These are phyloP conservation scores for Campylorhamphus procurvoides DNA, from an alignment of 2,113 vertebrate genomes.

Conservation along the genomic window DNA sequence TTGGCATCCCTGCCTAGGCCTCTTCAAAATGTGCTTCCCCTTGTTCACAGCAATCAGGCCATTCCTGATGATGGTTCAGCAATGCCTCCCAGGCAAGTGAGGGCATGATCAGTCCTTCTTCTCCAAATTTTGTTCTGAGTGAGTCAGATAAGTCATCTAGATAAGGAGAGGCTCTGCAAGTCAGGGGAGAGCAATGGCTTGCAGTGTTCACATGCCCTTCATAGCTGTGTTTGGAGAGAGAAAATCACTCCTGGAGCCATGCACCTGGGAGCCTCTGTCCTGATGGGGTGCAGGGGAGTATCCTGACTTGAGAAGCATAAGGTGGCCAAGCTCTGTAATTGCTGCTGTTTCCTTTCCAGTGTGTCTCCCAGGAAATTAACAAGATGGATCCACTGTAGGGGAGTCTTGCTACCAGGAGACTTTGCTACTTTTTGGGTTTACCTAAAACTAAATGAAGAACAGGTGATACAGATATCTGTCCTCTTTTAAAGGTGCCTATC, in stretches of 20 bases:
- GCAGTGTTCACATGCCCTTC: not conserved
- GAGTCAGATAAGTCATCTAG: slow-evolving; percentile 47
- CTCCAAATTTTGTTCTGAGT: slow-evolving; percentile 20
- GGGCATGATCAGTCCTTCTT: slow-evolving; percentile 40
- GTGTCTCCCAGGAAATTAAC: not conserved
- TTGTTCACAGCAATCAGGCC: slow-evolving; percentile 61
- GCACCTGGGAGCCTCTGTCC: fast-evolving
- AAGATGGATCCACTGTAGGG: too few relatives aligned
- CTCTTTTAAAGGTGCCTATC: not conserved
- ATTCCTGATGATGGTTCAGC: slow-evolving; percentile 54
- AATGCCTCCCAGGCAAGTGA: slow-evolving; percentile 55
- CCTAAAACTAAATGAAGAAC: not conserved
- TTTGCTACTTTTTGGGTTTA: not conserved
- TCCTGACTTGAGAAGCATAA: not conserved
- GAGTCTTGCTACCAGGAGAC: not conserved
- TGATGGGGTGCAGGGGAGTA: not conserved
- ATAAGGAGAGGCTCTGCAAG: slow-evolving; percentile 13
- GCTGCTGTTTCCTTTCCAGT: not conserved
- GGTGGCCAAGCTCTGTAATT: not conserved
- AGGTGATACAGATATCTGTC: not conserved
- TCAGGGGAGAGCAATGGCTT: not conserved
- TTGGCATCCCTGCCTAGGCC: slow-evolving; percentile 56
- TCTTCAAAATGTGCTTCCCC: slow-evolving; percentile 58
- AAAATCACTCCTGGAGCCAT: not conserved
- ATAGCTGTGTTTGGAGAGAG: not conserved